These are phyloP conservation scores for Cataglyphis hispanica DNA, from an alignment of 1,140 invertebrate genomes.

Conservation along the genomic window DNA sequence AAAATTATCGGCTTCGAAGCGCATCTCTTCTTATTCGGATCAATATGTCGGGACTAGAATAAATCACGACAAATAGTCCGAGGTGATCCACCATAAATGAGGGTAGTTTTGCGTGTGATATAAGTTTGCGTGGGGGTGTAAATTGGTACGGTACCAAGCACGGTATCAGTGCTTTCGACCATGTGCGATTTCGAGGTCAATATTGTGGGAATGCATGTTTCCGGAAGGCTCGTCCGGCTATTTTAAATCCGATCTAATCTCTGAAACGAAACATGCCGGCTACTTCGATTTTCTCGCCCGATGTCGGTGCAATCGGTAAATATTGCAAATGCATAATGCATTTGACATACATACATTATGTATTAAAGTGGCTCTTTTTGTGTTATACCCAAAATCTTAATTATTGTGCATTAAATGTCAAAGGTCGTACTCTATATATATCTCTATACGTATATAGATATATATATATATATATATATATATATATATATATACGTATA, in stretches of 20 bases:
- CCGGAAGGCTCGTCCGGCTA: constrained; percentile 31
- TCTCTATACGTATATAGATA: no score
- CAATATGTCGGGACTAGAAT: constrained; percentile 41
- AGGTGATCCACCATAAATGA: constrained; percentile 16
- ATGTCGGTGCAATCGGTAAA: constrained; percentile 23
- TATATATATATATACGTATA: no score
- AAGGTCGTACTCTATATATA: neutral
- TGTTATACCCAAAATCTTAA: neutral
- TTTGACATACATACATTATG: constrained; percentile 15
- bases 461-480: no score
- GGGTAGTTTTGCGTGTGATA: constrained; percentile 71
- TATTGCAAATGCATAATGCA: constrained; percentile 44
- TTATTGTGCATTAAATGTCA: neutral
- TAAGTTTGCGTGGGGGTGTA: constrained; percentile 68
- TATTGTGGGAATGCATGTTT: constrained; percentile 55
- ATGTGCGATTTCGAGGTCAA: constrained; percentile 55
- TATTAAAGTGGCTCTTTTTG: neutral
- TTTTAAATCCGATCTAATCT: constrained; percentile 49
- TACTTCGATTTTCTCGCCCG: constrained; percentile 26
- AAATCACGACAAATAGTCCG: constrained; percentile 61
- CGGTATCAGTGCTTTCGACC: constrained; percentile 75
- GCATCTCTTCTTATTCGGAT: constrained; percentile 42
- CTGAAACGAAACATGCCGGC: constrained; percentile 9
- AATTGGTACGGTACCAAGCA: constrained; percentile 75
- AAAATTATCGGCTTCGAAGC: constrained; percentile 24